Percentiles rank a stretch among this genome's conserved stretches.
Conservation (phyloP, 1,140 invertebrate genomes). For the Meloidogyne floridensis region DNA sequence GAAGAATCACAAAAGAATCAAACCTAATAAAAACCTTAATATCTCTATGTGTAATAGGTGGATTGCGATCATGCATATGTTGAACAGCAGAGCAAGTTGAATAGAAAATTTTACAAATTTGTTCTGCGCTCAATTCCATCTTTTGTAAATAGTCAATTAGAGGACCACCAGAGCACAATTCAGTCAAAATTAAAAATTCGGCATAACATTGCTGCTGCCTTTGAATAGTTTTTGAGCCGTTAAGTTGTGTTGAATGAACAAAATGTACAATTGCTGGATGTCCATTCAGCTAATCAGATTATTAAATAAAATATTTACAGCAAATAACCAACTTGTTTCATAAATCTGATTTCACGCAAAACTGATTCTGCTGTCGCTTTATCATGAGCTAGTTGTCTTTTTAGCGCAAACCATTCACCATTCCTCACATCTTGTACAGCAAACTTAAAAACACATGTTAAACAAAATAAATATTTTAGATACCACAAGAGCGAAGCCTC, state of each 20-base stretch:
- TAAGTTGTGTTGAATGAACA: constrained; percentile 33
- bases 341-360: constrained; percentile 54
- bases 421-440: constrained; percentile 47
- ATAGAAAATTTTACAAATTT: constrained; percentile 84
- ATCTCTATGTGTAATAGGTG: constrained; percentile 88
- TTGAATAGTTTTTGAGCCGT: not conserved
- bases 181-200: constrained; percentile 59
- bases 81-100: constrained; percentile 85
- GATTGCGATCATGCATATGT: constrained; percentile 86
- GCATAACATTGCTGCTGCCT: constrained; percentile 13
- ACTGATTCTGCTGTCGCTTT: constrained; percentile 49
- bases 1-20: not conserved
- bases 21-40: constrained; percentile 76
- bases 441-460: constrained; percentile 34
- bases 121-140: constrained; percentile 43
- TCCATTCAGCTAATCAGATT: constrained; percentile 53
- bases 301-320: not conserved
- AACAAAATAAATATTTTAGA: not conserved
- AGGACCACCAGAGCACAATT: constrained; percentile 60
- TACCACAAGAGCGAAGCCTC: constrained; percentile 59
- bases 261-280: constrained; percentile 57
- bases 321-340: constrained; percentile 49
- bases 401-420: constrained; percentile 56
- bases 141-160: constrained; percentile 54
- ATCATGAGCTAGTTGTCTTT: constrained; percentile 58